phyloP scores from a whole-genome alignment of 2,113 vertebrate species.

The Scartelaos histophorus region DNA sequence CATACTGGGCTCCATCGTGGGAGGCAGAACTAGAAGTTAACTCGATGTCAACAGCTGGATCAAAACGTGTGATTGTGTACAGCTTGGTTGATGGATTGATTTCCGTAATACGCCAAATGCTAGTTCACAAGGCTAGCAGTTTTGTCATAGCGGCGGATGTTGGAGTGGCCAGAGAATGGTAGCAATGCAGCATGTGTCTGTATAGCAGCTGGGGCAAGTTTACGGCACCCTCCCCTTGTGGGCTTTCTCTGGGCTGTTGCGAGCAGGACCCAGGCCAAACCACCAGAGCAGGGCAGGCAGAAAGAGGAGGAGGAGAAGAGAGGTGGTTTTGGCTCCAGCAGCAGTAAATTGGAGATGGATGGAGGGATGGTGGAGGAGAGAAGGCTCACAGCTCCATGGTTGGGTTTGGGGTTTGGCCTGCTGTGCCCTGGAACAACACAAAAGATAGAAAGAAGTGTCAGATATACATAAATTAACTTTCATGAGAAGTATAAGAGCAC shows the following conservation, averaged over 20 bases:
- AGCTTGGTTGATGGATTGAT: constrained; percentile 65
- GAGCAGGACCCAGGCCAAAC: constrained; percentile 83
- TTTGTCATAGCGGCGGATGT: constrained; percentile 81
- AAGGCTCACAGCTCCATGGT: constrained; percentile 83
- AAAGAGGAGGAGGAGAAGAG: constrained; percentile 19
- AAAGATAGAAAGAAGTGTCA: not conserved
- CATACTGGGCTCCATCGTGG: constrained; percentile 92
- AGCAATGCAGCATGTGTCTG: constrained; percentile 98
- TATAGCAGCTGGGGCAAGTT: constrained; percentile 88
- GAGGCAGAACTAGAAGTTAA: constrained; percentile 50
- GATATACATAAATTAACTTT: too few relatives aligned
- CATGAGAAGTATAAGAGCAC: too few relatives aligned
- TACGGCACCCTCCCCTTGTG: constrained; percentile 52
- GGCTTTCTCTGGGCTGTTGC: constrained; percentile 35
- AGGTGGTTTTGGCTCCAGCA: constrained; percentile 49
- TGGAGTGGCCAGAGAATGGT: constrained; percentile 85
- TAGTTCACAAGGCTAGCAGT: constrained; percentile 77
- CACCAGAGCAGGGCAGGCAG: constrained; percentile 76
- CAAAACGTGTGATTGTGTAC: constrained; percentile 40
- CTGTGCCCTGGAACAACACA: constrained; percentile 47
- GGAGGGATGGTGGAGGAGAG: constrained; percentile 46
- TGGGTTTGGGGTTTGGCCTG: constrained; percentile 45
- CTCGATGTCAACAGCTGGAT: constrained; percentile 19
- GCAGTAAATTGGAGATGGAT: constrained; percentile 60
- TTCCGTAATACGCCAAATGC: constrained; percentile 73